Conservation (phyloP, 2,888 invertebrate genomes). For the Dasypolia templi region DNA sequence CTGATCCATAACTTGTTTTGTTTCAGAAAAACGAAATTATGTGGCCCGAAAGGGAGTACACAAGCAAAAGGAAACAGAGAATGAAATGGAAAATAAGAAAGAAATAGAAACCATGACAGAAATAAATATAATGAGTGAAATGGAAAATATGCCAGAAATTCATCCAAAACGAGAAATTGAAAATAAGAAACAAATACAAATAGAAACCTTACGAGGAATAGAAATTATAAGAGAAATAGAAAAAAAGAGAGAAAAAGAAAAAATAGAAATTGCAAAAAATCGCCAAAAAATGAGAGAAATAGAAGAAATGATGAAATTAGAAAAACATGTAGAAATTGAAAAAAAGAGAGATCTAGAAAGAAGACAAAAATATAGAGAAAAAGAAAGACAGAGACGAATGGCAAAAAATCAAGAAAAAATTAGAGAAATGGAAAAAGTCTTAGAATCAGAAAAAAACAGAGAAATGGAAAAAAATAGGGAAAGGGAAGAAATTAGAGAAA, state of each 20-base stretch:
- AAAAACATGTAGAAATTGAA: constrained; percentile 5
- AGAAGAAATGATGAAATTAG: constrained; percentile 5
- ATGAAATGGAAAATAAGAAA: constrained; percentile 5
- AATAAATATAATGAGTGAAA: not conserved
- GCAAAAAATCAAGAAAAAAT: constrained; percentile 6
- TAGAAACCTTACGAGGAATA: constrained; percentile 25
- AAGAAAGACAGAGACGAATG: too few relatives aligned
- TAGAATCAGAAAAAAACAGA: constrained; percentile 17
- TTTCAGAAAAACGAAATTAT: constrained; percentile 10
- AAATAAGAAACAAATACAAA: constrained; percentile 11
- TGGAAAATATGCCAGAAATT: not conserved
- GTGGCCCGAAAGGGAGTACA: not conserved
- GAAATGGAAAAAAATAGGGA: not conserved
- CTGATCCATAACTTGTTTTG: not conserved
- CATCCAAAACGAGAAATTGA: not conserved
- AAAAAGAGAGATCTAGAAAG: not conserved
- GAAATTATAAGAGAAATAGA: constrained; percentile 19
- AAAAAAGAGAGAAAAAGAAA: constrained; percentile 19
- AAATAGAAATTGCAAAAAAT: constrained; percentile 1
- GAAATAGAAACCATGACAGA: not conserved
- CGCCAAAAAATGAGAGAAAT: constrained; percentile 32
- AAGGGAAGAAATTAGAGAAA: not conserved
- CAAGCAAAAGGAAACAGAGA: not conserved
- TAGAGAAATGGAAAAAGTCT: constrained; percentile 22
- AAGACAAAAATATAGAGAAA: not conserved